phyloP scores from a whole-genome alignment of 1,140 invertebrate species.

The Metopolophium dirhodum region DNA sequence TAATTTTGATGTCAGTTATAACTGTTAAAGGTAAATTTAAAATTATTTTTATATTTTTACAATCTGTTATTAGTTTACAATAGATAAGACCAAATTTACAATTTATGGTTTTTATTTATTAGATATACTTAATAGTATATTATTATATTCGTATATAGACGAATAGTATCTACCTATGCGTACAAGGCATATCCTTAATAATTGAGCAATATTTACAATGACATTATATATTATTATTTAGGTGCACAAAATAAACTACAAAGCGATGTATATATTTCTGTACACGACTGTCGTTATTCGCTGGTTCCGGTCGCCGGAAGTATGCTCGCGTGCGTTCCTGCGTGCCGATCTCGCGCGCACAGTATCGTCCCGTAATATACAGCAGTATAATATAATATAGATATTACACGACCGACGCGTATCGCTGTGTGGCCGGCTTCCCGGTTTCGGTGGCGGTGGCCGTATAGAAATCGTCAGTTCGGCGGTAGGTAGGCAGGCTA shows the following conservation, averaged over 20 bases:
- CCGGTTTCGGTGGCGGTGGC: background rate
- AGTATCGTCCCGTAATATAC: background rate
- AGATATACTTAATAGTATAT: background rate
- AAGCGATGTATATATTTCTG: background rate
- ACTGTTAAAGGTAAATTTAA: no score
- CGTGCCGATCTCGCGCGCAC: background rate
- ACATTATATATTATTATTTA: background rate
- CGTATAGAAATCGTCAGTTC: slow-evolving; percentile 24
- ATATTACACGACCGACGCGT: background rate
- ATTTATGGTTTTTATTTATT: background rate
- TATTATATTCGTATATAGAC: no score
- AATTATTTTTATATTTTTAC: no score
- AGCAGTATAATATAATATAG: background rate
- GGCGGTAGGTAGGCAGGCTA: slow-evolving; percentile 11
- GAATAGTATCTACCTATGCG: no score
- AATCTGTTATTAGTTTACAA: no score
- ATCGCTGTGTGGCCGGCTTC: background rate
- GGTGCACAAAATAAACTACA: background rate
- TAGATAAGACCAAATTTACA: no score
- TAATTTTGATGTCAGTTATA: background rate
- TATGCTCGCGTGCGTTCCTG: background rate
- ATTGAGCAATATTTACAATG: background rate
- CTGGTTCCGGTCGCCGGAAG: slow-evolving; percentile 22
- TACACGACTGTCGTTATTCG: background rate
- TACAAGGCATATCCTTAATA: no score